phyloP scores from a whole-genome alignment of 1,140 invertebrate species.

The Euwallacea similis region DNA sequence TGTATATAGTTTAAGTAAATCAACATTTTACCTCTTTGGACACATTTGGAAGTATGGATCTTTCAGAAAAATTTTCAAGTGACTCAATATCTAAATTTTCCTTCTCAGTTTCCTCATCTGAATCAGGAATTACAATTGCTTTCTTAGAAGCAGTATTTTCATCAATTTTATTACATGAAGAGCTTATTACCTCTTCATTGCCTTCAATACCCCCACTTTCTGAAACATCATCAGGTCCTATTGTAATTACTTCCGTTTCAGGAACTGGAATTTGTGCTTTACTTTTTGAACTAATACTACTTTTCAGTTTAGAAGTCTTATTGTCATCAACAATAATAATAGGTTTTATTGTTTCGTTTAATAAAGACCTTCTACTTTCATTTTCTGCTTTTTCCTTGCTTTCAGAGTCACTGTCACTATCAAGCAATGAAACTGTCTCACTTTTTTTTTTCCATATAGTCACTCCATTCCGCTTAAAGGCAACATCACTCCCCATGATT shows the following conservation, averaged over 20 bases:
- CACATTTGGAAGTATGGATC: no score
- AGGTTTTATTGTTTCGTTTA: no score
- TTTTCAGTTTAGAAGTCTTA: neutral
- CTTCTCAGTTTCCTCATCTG: constrained; percentile 25
- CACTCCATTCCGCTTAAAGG: constrained; percentile 1
- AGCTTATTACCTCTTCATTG: neutral
- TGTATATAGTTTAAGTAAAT: no score
- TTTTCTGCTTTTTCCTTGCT: neutral
- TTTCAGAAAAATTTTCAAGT: neutral
- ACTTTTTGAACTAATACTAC: neutral
- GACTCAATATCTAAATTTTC: constrained; percentile 17
- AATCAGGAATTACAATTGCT: constrained; percentile 27
- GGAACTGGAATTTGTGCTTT: no score
- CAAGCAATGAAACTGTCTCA: constrained; percentile 7
- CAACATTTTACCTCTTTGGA: no score
- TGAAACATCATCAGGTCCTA: no score
- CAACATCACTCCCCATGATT: neutral
- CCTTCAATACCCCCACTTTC: no score
- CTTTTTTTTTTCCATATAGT: neutral
- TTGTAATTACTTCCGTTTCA: no score
- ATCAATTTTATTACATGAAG: neutral
- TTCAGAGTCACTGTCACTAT: constrained; percentile 26
- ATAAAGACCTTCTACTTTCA: neutral
- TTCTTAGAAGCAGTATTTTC: neutral
- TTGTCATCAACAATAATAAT: neutral